Base-by-base conservation (phyloP, 1,140 invertebrate genomes). In the Homalodisca vitripennis region DNA sequence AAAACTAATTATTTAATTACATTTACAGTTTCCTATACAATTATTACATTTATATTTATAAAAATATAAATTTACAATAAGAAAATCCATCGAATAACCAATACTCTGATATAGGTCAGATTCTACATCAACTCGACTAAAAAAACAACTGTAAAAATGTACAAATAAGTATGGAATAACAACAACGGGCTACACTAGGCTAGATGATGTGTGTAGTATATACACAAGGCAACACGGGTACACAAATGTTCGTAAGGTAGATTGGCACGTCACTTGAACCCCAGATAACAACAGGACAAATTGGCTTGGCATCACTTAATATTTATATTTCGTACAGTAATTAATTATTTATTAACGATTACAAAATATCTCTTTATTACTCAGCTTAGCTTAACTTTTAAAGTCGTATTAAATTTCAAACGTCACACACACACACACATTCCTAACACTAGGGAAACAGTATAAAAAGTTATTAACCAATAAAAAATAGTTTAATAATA, bases 11-110 rank as follows among this genome's bases (percentile, higher is more conserved):
- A 41, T 6, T 41, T 41, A 6, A 22, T 27, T 60, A 60, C 26
- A 60, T 60, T 29, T 60, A 27, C 55, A 27, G 29, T 10, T 41
- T 41, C 6, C 17, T 17, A 17, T 41, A 41, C 34, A 41, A 10
- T 41, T 60, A 60, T 60, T 60, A 60, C 55, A 60, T 60, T 26
- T 60, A 60, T 60, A 60, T 60, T 60, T 60, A 60, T 60, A 60
- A 60, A 60, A 60, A 60, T 60, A 60, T 60, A 60, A 60, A 60
- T 60, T 60, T 60, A 60, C 55, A 60, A 27, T 29, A 13, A 60
- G 55, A 60, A 51, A 60, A 60, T 60, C 55, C 55, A 60, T 60
- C 55, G 14, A 60, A 27, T 60, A 60, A 60, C 55, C 27, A 24
- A 60, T 60, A 60, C 22, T 60, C 27, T 60, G 17, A 13, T 53